Conservation (phyloP, 2,797 vertebrate species). For the Morus bassanus region DNA sequence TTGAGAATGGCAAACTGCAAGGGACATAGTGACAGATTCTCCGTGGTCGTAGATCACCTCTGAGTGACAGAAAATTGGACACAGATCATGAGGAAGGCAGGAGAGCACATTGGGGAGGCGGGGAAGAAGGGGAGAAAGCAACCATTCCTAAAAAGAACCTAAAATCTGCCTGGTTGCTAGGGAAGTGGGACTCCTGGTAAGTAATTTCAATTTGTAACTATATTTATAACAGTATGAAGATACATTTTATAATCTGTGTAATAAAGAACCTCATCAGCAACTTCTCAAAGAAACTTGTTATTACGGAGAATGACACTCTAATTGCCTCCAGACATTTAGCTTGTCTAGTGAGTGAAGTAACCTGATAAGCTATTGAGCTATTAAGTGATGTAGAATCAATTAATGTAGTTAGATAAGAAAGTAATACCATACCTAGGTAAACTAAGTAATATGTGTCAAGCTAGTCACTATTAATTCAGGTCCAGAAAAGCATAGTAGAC, state of each 20-base stretch:
- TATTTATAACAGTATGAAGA: constrained; percentile 63
- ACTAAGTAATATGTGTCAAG: constrained; percentile 65
- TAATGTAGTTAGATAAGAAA: constrained; percentile 74
- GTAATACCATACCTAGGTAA: constrained; percentile 68
- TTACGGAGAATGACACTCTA: constrained; percentile 74
- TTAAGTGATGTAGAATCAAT: constrained; percentile 76
- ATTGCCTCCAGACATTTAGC: constrained; percentile 73
- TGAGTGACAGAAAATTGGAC: constrained; percentile 62
- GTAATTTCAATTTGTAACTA: constrained; percentile 65
- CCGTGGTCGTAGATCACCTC: neutral
- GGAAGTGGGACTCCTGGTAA: constrained; percentile 59
- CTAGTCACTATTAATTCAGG: constrained; percentile 59
- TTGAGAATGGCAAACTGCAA: neutral
- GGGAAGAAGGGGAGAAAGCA: neutral
- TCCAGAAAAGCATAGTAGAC: neutral
- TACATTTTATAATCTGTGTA: constrained; percentile 68
- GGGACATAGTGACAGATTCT: neutral
- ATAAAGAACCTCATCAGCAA: constrained; percentile 74
- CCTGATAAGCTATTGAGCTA: constrained; percentile 75
- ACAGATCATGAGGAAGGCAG: neutral
- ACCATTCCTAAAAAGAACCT: neutral
- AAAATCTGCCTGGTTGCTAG: constrained; percentile 48
- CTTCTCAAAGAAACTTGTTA: constrained; percentile 76
- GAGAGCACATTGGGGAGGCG: neutral
- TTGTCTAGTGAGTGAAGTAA: constrained; percentile 69